Percentiles rank a stretch among this genome's conserved stretches.
Conservation (phyloP, 2,113 vertebrate species). For the Mirza zaza region DNA sequence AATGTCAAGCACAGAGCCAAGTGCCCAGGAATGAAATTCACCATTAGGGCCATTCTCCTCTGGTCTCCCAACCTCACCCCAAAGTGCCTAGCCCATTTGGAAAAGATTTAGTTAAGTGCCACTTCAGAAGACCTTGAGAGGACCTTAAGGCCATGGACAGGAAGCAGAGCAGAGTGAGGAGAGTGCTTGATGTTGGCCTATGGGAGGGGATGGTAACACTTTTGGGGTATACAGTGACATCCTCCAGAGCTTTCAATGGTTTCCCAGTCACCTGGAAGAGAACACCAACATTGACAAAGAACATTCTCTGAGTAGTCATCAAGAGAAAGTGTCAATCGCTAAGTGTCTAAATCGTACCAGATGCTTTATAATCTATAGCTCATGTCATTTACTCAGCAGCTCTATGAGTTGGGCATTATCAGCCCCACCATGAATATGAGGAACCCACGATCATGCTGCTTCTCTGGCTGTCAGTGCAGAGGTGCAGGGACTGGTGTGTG, state of each 20-base stretch:
- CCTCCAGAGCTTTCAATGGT: neutral
- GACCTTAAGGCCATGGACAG: neutral
- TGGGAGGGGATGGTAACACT: neutral
- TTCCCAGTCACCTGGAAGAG: constrained; percentile 4
- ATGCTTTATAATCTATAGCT: neutral
- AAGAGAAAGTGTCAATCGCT: neutral
- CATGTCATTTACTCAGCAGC: neutral
- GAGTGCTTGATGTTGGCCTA: neutral
- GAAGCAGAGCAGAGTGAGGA: neutral
- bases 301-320: neutral
- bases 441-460: rapidly evolving
- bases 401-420: neutral
- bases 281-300: neutral
- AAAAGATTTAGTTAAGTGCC: neutral
- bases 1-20: neutral
- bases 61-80: neutral
- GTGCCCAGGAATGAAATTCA: neutral
- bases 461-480: neutral
- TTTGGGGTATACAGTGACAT: neutral
- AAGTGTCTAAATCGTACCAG: neutral
- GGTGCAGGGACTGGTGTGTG: rapidly evolving
- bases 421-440: neutral
- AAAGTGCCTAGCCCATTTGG: neutral
- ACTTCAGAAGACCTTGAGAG: neutral
- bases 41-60: neutral